These are phyloP conservation scores for Drosophila hamatofila DNA, from an alignment of 2,888 invertebrate genomes.

Conservation along the genomic window DNA sequence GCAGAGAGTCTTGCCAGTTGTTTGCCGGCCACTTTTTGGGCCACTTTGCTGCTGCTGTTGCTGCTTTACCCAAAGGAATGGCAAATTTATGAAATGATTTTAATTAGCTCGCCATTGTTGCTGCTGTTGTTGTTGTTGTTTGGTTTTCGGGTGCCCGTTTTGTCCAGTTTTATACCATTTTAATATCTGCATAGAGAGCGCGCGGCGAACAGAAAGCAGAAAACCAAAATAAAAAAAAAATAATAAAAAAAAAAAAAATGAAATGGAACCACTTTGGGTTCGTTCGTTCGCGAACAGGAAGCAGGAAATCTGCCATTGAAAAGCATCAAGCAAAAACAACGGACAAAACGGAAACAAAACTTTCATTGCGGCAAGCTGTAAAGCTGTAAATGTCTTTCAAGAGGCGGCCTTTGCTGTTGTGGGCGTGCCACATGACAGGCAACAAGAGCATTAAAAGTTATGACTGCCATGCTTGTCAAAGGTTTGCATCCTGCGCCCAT, in stretches of 20 bases:
- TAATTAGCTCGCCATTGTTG: constrained; percentile 65
- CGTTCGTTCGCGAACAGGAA: constrained; percentile 41
- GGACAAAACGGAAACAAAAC: constrained; percentile 41
- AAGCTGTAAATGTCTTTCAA: constrained; percentile 63
- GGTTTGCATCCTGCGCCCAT: constrained; percentile 56
- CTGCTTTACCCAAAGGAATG: constrained; percentile 59
- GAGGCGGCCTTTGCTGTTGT: constrained; percentile 1
- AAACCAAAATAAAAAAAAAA: neutral
- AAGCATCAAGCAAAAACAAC: constrained; percentile 69
- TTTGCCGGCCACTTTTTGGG: constrained; percentile 48
- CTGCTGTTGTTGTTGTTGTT: constrained; percentile 29
- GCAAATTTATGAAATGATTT: constrained; percentile 77
- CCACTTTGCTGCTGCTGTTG: constrained; percentile 34
- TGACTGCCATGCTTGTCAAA: constrained; percentile 73
- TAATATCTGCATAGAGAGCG: constrained; percentile 53
- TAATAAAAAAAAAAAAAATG: neutral
- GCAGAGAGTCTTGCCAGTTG: constrained; percentile 41
- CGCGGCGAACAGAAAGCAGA: neutral
- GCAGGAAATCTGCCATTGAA: constrained; percentile 73
- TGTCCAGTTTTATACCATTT: constrained; percentile 60
- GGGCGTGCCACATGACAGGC: constrained; percentile 61
- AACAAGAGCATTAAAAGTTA: constrained; percentile 69
- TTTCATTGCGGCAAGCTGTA: constrained; percentile 75
- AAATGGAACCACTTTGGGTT: constrained; percentile 34
- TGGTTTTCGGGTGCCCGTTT: constrained; percentile 17